Conservation (phyloP, 1,140 invertebrate genomes). For the Caenorhabditis remanei region DNA sequence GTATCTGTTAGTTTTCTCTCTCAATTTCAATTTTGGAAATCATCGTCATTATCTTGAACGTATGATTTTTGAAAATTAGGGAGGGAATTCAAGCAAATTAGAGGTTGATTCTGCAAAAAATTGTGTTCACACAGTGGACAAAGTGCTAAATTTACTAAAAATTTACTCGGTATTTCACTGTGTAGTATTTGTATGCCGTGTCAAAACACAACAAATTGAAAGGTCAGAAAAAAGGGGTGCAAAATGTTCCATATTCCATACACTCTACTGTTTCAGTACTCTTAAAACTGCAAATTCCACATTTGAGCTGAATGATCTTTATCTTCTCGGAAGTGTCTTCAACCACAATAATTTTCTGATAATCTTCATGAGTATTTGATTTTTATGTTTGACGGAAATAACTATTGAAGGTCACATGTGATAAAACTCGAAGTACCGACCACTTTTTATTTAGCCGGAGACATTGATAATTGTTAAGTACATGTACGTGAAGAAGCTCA, state of each 20-base stretch:
- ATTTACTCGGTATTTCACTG: too few species aligned
- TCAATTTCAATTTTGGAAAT: not conserved
- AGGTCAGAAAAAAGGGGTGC: too few species aligned
- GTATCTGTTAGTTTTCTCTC: not conserved
- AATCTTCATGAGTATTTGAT: constrained; percentile 9
- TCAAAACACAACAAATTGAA: too few species aligned
- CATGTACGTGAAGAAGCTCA: too few species aligned
- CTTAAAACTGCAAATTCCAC: not conserved
- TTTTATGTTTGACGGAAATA: not conserved
- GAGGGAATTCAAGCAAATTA: too few species aligned
- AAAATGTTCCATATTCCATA: too few species aligned
- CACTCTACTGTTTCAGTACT: not conserved
- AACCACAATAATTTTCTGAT: not conserved
- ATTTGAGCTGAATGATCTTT: not conserved
- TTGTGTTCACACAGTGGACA: too few species aligned
- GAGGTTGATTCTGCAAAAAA: too few species aligned
- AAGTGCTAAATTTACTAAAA: too few species aligned
- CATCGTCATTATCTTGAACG: not conserved
- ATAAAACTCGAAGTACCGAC: constrained; percentile 1
- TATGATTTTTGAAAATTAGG: not conserved
- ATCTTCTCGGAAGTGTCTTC: not conserved
- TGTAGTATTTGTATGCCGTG: too few species aligned
- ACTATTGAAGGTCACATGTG: constrained; percentile 40
- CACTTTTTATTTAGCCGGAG: not conserved
- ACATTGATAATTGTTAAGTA: too few species aligned